Evolutionary conservation across 2,797 vertebrate species (phyloP), one percentile per base, ranked within the genome.

Genomic region (Sebastes itinus): DNA sequence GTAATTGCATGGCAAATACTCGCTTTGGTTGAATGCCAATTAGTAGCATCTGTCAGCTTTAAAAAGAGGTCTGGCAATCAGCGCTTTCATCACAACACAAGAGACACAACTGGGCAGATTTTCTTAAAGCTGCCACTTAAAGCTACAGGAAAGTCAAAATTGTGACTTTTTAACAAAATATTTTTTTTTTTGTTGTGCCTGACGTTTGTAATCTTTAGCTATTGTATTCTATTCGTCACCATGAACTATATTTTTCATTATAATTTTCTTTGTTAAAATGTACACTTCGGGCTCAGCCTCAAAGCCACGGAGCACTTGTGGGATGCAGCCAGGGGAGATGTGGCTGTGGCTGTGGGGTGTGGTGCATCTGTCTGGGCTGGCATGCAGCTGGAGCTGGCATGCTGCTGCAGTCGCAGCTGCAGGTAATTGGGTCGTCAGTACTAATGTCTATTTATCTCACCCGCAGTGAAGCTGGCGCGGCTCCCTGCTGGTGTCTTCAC

Each of bases 341-440:
- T 49, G 71, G 60, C 56, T 13, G 27, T 22, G 67, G 63, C 72
- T 16, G 35, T 16, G 75, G 56, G 75, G 60, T 60, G 83, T 38
- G 77, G 70, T 77, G 69, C 84, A 74, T 89, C 87, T 90, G 75
- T 73, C 65, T n/a, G 18, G 63, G 77, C 56, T 86, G 86, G 84
- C 74, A 52, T 70, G 27, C 69, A 69, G 78, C 77, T 82, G 75
- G n/a, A 52, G 86, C 72, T 84, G 83, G 73, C 78, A 9, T 69
- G 60, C 79, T 10, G 32, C 66, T 62, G 75, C 72, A 58, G 55
- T 85, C 80, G 13, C 89, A 90, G 87, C 83, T 90, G 82, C 84
- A 88, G 86, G 86, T 89, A 92, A 92, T 83, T 89, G 80, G 89
- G 90, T 88, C 80, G 11, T 92, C 80, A 84, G 77, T 73, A 56